A percentile compares a stretch with the other conserved stretches of the same genome.
Conservation (phyloP, 2,888 invertebrate species). For the Druceiella hillmani region DNA sequence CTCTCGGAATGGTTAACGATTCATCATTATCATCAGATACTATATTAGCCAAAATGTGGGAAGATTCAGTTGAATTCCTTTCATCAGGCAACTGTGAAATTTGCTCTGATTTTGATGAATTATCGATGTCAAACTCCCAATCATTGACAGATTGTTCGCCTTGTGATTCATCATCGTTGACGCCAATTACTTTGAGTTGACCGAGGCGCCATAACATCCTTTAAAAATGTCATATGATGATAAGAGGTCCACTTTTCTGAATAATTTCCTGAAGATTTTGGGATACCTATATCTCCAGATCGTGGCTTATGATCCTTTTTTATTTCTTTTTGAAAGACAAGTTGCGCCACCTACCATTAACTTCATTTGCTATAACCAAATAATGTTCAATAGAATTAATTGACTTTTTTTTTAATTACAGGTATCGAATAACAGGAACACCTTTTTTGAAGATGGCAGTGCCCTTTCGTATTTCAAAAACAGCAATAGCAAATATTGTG, state of each 20-base stretch:
- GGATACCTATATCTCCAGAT: slow-evolving; percentile 22
- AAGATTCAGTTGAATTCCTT: too few species aligned
- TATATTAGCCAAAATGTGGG: too few species aligned
- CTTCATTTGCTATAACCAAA: slow-evolving; percentile 18
- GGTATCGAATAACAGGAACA: too few species aligned
- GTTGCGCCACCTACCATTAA: too few species aligned
- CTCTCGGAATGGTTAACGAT: not conserved
- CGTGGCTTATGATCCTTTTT: too few species aligned
- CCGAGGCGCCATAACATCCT: slow-evolving; percentile 16
- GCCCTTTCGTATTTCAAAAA: slow-evolving; percentile 21
- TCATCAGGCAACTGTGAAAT: too few species aligned
- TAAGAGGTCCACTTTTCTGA: slow-evolving; percentile 12
- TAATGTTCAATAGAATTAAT: slow-evolving; percentile 5
- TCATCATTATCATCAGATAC: not conserved
- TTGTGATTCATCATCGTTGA: slow-evolving; percentile 8
- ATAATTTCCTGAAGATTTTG: slow-evolving; percentile 16
- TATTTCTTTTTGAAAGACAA: too few species aligned
- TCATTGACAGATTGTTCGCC: slow-evolving; percentile 14
- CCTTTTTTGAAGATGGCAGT: too few species aligned
- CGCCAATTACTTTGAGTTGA: slow-evolving; percentile 14
- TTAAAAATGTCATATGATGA: slow-evolving; percentile 9
- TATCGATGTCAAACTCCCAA: too few species aligned
- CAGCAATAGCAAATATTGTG: slow-evolving; percentile 21
- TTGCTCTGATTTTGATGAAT: too few species aligned
- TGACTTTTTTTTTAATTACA: too few species aligned